Evolutionary conservation across 92 coral and sea anemone species (phyloP).

Genomic region (Diadumene lineata): DNA sequence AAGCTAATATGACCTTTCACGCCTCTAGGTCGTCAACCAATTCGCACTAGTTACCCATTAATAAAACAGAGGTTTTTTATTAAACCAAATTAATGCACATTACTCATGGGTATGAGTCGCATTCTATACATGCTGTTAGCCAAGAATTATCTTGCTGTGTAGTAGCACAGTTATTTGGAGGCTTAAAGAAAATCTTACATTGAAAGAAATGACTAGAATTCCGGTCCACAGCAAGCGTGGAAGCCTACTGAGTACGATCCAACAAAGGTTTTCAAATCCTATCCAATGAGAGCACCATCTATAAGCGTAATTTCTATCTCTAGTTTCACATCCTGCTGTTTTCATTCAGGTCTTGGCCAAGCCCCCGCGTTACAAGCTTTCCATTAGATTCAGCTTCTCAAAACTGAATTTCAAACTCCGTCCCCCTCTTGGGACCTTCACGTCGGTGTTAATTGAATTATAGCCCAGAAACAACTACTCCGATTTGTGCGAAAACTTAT

Average conservation of each 20-base stretch:
- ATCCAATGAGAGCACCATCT: constrained; percentile 16
- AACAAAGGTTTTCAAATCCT: constrained; percentile 31
- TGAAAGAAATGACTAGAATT: constrained; percentile 26
- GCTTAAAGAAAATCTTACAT: constrained; percentile 17
- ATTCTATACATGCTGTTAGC: constrained; percentile 13
- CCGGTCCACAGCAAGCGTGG: constrained; percentile 33
- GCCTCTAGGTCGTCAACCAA: constrained; percentile 5
- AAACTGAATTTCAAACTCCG: not conserved
- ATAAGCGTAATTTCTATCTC: constrained; percentile 22
- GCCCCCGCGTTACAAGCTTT: constrained; percentile 6
- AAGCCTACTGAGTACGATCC: constrained; percentile 25
- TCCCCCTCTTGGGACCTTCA: not conserved
- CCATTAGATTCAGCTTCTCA: constrained; percentile 11
- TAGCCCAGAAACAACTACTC: not conserved
- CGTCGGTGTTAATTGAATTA: not conserved
- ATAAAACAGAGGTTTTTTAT: constrained; percentile 4
- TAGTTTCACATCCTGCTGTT: constrained; percentile 29
- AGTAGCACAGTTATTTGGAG: constrained; percentile 22
- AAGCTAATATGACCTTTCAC: constrained; percentile 17
- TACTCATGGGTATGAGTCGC: not conserved
- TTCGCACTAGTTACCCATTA: not conserved
- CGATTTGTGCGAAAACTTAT: not conserved
- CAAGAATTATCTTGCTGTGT: constrained; percentile 41
- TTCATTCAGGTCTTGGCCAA: constrained; percentile 18
- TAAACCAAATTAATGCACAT: not conserved